phyloP scores from a whole-genome alignment of 2,797 vertebrate genomes.

The Acrocephalus scirpaceus region DNA sequence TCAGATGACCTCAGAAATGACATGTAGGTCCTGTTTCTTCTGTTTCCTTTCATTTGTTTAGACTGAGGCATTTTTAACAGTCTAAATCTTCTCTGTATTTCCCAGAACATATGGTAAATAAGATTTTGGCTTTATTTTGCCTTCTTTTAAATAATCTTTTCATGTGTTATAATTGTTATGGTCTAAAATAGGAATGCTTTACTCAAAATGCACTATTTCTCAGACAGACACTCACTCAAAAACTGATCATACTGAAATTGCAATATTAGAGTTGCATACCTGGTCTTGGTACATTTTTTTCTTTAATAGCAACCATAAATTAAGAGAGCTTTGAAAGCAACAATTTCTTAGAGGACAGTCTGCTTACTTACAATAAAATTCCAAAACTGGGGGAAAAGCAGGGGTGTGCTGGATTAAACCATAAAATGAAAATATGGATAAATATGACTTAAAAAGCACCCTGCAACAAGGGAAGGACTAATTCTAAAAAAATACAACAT shows the following conservation, averaged over 20 bases:
- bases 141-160: background rate
- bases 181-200: background rate
- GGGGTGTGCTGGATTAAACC: too few relatives aligned
- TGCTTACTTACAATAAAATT: background rate
- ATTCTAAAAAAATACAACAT: background rate
- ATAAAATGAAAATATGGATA: too few relatives aligned
- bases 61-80: background rate
- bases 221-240: background rate
- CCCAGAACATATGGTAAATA: background rate
- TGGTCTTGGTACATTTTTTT: background rate
- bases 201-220: background rate
- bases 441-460: too few relatives aligned
- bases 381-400: too few relatives aligned
- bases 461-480: too few relatives aligned
- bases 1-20: background rate
- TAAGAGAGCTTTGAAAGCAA: background rate
- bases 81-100: background rate
- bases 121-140: background rate
- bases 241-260: background rate
- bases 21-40: background rate
- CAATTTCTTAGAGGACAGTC: background rate
- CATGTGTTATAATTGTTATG: background rate
- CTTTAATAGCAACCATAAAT: background rate
- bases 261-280: background rate
- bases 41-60: background rate